A percentile compares a stretch with the other conserved stretches of the same genome.
These are phyloP conservation scores for Leucoptera coffeella DNA, from an alignment of 2,888 invertebrate species.

Conservation along the genomic window DNA sequence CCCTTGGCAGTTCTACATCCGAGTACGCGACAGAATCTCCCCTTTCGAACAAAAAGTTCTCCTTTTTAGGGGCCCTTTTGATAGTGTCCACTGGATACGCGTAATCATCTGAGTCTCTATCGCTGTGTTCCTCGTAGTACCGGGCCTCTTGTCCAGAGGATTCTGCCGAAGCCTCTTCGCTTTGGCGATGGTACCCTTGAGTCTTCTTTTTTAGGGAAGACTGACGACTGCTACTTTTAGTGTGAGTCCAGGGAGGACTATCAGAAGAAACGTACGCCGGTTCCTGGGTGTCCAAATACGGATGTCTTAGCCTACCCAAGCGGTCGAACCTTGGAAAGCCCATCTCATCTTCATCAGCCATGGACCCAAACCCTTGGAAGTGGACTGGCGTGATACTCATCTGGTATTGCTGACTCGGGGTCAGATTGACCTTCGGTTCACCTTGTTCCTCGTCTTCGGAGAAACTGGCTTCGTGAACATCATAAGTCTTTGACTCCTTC, in stretches of 20 bases:
- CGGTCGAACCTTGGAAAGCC: slow-evolving; percentile 59
- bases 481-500: slow-evolving; percentile 40
- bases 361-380: slow-evolving; percentile 58
- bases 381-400: slow-evolving; percentile 41
- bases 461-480: slow-evolving; percentile 29
- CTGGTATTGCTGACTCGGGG: slow-evolving; percentile 34
- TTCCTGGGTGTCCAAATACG: slow-evolving; percentile 43
- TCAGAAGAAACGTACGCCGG: slow-evolving; percentile 42
- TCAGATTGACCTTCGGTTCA: slow-evolving; percentile 32
- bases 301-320: slow-evolving; percentile 47
- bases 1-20: slow-evolving; percentile 35
- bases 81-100: slow-evolving; percentile 47
- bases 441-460: slow-evolving; percentile 54
- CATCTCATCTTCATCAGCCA: slow-evolving; percentile 61
- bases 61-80: slow-evolving; percentile 41
- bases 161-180: slow-evolving; percentile 25
- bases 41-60: slow-evolving; percentile 34
- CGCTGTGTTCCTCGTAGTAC: slow-evolving; percentile 36
- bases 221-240: slow-evolving; percentile 41
- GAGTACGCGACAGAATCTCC: slow-evolving; percentile 39
- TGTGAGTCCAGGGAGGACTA: slow-evolving; percentile 36
- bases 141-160: too few species aligned
- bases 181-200: slow-evolving; percentile 22
- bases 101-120: slow-evolving; percentile 44
- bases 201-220: slow-evolving; percentile 43